Evolutionary conservation across 2,888 invertebrate genomes (phyloP), one percentile per base, ranked within the genome.

Genomic region (Unio delphinus): DNA sequence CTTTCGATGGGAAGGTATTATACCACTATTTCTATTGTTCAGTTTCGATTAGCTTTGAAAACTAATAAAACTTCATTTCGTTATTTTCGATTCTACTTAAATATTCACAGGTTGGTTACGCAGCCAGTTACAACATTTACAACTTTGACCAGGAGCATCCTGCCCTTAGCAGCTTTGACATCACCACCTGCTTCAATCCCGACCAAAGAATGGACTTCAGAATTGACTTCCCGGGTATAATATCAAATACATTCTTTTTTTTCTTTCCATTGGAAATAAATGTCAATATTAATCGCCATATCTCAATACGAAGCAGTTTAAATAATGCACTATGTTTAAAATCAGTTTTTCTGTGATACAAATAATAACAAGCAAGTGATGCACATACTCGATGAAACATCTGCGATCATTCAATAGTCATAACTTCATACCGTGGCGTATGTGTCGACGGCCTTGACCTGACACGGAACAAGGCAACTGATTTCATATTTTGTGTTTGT

Each of bases 101-200:
- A 18, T 61, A 6, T 68, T 65, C 70, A 54, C 59, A 81, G 81
- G 70, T 78, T 60, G 75, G 72, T 11, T 80, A 74, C 58, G 57
- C 68, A 8, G 73, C 75, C 4, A 80, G 78, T n/a, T 85, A 85
- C 75, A 78, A 81, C 66, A 74, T 83, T 28, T 83, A 83, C 64
- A 76, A 86, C 73, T 85, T 82, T 63, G 83, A 80, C 64, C 75
- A 83, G 57, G 83, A 83, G 64, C 70, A 76, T 15, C 82, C 84
- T 1, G 70, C 78, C n/a, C 30, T 75, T 15, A 77, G 75, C 26
- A 75, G 68, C 7, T 85, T 83, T 67, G 79, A 81, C 68, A 70
- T 86, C 59, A 75, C 77, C 3, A 71, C 67, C 1, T 86, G 86
- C 68, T 86, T 75, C 65, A 67, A 69, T 18, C 73, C 71, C 11